Percentiles rank a stretch among this genome's conserved stretches.
Conservation (phyloP, 1,140 invertebrate species). For the Conopomorpha cramerella region DNA sequence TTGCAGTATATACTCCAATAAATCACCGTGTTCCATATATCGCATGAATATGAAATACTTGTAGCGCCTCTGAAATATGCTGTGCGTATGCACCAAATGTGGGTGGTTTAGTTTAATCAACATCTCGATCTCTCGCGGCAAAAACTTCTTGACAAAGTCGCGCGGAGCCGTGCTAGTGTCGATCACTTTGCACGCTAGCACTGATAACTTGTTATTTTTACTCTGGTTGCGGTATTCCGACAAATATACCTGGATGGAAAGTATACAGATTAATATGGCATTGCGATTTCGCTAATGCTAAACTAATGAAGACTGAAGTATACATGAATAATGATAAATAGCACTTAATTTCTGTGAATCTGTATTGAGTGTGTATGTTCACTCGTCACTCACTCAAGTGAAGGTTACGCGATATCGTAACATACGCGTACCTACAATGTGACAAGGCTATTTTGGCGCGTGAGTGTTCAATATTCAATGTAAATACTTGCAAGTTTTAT, state of each 20-base stretch:
- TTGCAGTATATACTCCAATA: slow-evolving; percentile 66
- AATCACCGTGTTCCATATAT: slow-evolving; percentile 69
- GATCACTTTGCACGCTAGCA: slow-evolving; percentile 73
- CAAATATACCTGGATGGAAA: slow-evolving; percentile 27
- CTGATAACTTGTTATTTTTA: slow-evolving; percentile 32
- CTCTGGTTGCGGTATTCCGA: slow-evolving; percentile 42
- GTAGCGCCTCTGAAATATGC: slow-evolving; percentile 67
- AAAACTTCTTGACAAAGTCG: slow-evolving; percentile 76
- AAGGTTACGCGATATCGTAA: no score
- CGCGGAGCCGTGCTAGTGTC: slow-evolving; percentile 70
- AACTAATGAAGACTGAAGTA: no score
- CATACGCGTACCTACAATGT: no score
- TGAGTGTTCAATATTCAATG: no score
- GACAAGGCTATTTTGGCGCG: no score
- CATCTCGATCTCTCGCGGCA: slow-evolving; percentile 76
- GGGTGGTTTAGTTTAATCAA: slow-evolving; percentile 73
- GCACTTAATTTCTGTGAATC: no score
- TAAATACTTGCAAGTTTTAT: no score
- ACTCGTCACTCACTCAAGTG: no score
- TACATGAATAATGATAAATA: no score
- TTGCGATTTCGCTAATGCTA: no score
- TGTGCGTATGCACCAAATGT: slow-evolving; percentile 72
- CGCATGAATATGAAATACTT: slow-evolving; percentile 75
- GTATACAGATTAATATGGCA: no score
- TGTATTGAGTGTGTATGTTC: no score